Evolutionary conservation across 2,797 vertebrate species (phyloP), one percentile per base, ranked within the genome.

Genomic region (Aselliscus stoliczkanus): DNA sequence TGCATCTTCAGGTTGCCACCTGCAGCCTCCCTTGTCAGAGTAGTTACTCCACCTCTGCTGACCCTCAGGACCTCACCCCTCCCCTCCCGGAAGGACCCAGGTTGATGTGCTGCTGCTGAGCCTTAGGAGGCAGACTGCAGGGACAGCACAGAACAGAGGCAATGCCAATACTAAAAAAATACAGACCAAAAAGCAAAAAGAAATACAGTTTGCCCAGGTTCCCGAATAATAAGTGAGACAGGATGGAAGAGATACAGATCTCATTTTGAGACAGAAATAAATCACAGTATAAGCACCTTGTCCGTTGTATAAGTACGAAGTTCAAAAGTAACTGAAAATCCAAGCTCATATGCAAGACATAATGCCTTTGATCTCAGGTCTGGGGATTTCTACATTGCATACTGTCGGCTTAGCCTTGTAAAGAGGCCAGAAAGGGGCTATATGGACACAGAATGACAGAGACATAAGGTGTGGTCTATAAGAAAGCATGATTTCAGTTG

Each of bases 281-380:
- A 79, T 6, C 15, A 15, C 11, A 39, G 14, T 20, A 23, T 5
- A 56, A 84, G 64, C 10, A n/a, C 29, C 27, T 70, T 62, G 25
- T n/a, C 34, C 42, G 5, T 42, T 42, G 42, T 42, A 8, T 42
- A 42, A 44, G 37, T 8, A 10, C 20, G 76, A 15, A 90, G 69
- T 27, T 11, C 37, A 58, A 2, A 0, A 77, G 18, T 8, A 27
- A 44, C 56, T 73, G n/a, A 27, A 34, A 29, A 65, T 42, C 25
- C 47, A 56, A 44, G 15, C 47, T 39, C 47, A 54, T 0, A 2
- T 25, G 58, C 0, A 75, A 85, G 50, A 64, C 7, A 0, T 1
- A 13, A 21, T 1, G 2, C 13, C 44, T 54, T 11, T 54, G 34
- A 17, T n/a, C 25, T 54, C 44, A 2, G 34, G 69, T 7, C 37